These are phyloP conservation scores for Thunnus thynnus DNA, from an alignment of 2,113 vertebrate species.

Conservation along the genomic window DNA sequence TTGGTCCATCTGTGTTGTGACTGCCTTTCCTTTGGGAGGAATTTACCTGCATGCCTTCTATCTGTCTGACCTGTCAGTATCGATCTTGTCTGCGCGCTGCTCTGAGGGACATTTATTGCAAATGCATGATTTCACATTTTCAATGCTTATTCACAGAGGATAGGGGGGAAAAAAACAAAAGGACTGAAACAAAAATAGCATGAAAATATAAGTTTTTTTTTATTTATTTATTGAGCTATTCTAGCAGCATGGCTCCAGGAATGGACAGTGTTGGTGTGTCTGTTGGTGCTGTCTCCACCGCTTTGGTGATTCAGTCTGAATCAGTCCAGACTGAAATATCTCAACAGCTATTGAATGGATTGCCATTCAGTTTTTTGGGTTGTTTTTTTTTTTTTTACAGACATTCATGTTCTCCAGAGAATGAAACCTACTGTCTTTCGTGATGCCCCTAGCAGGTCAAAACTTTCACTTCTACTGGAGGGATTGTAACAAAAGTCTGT, in stretches of 20 bases:
- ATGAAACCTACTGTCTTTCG: too few relatives aligned
- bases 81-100: conserved; percentile 27
- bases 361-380: too few relatives aligned
- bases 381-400: too few relatives aligned
- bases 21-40: conserved; percentile 1
- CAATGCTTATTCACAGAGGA: background rate
- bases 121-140: conserved; percentile 13
- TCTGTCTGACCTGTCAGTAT: conserved; percentile 38
- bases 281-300: too few relatives aligned
- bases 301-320: background rate
- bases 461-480: too few relatives aligned
- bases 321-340: too few relatives aligned
- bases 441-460: too few relatives aligned
- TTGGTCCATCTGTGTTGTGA: conserved; percentile 20
- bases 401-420: too few relatives aligned
- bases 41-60: conserved; percentile 36
- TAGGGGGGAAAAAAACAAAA: background rate
- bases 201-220: background rate
- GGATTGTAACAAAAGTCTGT: too few relatives aligned
- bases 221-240: background rate
- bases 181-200: background rate
- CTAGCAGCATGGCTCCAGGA: too few relatives aligned
- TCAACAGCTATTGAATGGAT: too few relatives aligned
- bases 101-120: conserved; percentile 14
- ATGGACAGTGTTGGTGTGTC: too few relatives aligned